Percentiles rank a stretch among this genome's conserved stretches.
Conservation (phyloP, 2,113 vertebrate species). For the Heterotilapia buettikoferi region DNA sequence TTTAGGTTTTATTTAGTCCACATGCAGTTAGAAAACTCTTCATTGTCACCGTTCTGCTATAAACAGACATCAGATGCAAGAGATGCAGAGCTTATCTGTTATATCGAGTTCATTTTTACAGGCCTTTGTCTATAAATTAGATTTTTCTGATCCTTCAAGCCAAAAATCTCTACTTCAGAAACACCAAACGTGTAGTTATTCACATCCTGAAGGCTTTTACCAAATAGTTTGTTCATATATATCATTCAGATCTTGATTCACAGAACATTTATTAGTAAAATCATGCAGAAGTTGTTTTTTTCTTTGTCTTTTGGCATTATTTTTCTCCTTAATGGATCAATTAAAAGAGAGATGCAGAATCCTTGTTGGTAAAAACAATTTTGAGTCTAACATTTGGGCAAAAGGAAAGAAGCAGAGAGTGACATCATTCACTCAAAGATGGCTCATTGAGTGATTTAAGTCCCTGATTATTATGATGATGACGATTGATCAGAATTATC, state of each 20-base stretch:
- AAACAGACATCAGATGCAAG: background rate
- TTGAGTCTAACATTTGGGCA: background rate
- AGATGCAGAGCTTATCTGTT: background rate
- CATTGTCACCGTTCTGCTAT: background rate
- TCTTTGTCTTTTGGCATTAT: rapidly evolving
- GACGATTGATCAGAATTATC: rapidly evolving
- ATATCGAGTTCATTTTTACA: background rate
- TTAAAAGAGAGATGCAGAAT: too few species aligned
- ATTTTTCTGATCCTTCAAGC: background rate
- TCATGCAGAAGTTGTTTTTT: background rate
- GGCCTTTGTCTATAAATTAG: background rate
- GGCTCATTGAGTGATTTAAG: background rate
- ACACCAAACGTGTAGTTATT: background rate
- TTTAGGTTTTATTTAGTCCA: background rate
- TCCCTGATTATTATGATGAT: background rate
- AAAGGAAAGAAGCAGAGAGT: background rate
- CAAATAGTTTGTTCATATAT: background rate
- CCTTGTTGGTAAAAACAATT: too few species aligned
- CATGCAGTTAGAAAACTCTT: background rate
- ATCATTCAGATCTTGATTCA: background rate
- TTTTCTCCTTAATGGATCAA: background rate
- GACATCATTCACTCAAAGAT: background rate
- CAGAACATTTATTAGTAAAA: background rate
- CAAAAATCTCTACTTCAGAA: background rate
- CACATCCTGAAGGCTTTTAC: background rate